Evolutionary conservation across 2,113 vertebrate species (phyloP), one percentile per base, ranked within the genome.

Genomic region (Panthera tigris): DNA sequence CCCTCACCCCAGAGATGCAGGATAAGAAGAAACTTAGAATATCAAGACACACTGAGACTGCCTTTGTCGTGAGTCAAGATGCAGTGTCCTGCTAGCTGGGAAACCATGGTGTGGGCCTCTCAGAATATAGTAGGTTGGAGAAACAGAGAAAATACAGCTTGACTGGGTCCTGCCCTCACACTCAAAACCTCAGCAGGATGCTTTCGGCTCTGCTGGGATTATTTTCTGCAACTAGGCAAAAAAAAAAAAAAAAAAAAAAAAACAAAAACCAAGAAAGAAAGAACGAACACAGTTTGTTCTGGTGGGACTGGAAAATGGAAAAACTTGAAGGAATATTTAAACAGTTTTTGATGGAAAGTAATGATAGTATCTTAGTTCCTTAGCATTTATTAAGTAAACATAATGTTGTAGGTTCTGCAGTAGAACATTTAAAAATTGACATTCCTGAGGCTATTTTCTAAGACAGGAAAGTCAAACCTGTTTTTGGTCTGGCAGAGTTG

Each of bases 161-260:
- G 88, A 18, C 0, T 0, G 33, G 86, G 68, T 4, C 31, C 87
- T 8, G 52, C 79, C 78, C 90, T 68, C 78, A 71, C 89, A 41
- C 94, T 78, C 29, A 81, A n/a, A 95, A 94, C 88, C 89, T 95
- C 85, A 27, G 48, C 90, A 94, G 95, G 83, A 16, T 68, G n/a
- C 85, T 90, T 93, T 93, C 45, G 98, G 86, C 92, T 95, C 63
- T 83, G 95, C 95, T 92, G 3, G 3, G 36, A 81, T 94, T 74
- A 90, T 97, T 96, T 96, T 96, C 65, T 94, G 61, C 0, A 0
- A 2, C 0, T 1, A 1, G 36, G 68, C 61, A 31, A 80, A 66
- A 74, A 27, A 61, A 91, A 33, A 5, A 25, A 52, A 73, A 33
- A 52, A 15, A 39, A 15, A 71, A 25, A n/a, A 21, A 39, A 80